Evolutionary conservation across 2,888 invertebrate genomes (phyloP).

Genomic region (Cerastoderma edule): DNA sequence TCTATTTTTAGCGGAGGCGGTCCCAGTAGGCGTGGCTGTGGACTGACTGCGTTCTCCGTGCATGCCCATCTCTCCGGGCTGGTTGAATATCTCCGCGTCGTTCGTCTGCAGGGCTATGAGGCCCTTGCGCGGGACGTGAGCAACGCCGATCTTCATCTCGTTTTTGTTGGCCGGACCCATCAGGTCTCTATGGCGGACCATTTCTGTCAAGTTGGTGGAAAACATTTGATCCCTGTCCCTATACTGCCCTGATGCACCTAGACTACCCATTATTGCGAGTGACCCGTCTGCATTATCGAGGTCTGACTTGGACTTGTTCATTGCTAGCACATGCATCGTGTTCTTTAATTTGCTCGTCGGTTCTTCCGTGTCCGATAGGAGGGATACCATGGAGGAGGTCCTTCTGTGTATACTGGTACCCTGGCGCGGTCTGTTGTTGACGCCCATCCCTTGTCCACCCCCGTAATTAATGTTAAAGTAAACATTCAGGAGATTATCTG

Average conservation of each 20-base stretch:
- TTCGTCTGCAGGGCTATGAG: slow-evolving; percentile 18
- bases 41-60: slow-evolving; percentile 23
- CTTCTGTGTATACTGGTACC: slow-evolving; percentile 7
- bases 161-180: slow-evolving; percentile 15
- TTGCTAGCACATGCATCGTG: slow-evolving; percentile 16
- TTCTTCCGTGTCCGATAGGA: slow-evolving; percentile 28
- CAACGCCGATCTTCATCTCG: slow-evolving; percentile 29
- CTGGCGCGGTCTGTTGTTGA: slow-evolving; percentile 17
- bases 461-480: slow-evolving; percentile 38
- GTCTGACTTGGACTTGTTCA: slow-evolving; percentile 27
- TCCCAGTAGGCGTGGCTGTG: neutral
- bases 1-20: neutral
- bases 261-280: neutral
- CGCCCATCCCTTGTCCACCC: slow-evolving; percentile 18
- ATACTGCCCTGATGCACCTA: neutral
- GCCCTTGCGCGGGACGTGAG: slow-evolving; percentile 21
- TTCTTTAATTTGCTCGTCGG: slow-evolving; percentile 19
- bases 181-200: neutral
- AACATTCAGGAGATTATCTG: slow-evolving; percentile 28
- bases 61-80: neutral
- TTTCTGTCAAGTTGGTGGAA: neutral
- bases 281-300: slow-evolving; percentile 1
- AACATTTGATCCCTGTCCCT: slow-evolving; percentile 9
- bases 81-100: slow-evolving; percentile 6
- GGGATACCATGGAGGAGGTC: slow-evolving; percentile 26